Evolutionary conservation across 1,140 invertebrate genomes (phyloP).

Genomic region (Aphidius ervi): DNA sequence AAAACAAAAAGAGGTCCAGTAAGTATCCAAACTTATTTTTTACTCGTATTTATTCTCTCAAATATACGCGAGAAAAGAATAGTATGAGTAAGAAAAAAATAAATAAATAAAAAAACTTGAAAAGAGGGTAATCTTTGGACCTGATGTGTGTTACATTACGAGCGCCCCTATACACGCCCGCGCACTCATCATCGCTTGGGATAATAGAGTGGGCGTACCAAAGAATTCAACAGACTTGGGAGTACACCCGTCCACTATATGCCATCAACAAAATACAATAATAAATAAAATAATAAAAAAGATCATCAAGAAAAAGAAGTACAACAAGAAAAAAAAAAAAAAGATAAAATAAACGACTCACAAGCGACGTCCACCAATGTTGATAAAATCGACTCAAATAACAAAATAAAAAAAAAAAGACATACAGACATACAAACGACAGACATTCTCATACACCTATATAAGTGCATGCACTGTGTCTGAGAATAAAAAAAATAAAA

Average conservation of each 20-base stretch:
- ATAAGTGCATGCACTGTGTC: background rate
- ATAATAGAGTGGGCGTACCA: slow-evolving; percentile 50
- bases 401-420: too few relatives aligned
- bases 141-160: slow-evolving; percentile 47
- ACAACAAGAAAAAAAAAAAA: too few relatives aligned
- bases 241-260: too few relatives aligned
- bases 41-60: background rate
- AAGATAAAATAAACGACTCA: slow-evolving; percentile 22
- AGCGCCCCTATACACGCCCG: slow-evolving; percentile 39
- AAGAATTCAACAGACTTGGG: too few relatives aligned
- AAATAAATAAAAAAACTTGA: slow-evolving; percentile 1
- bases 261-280: too few relatives aligned
- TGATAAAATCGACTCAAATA: slow-evolving; percentile 46
- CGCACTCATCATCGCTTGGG: slow-evolving; percentile 50
- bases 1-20: slow-evolving; percentile 19
- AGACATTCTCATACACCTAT: slow-evolving; percentile 4
- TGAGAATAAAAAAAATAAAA: too few relatives aligned
- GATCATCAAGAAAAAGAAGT: too few relatives aligned
- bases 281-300: too few relatives aligned
- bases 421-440: background rate
- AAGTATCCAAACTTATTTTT: slow-evolving; percentile 1
- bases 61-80: background rate
- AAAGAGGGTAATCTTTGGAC: slow-evolving; percentile 39
- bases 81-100: slow-evolving; percentile 1
- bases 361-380: slow-evolving; percentile 31